Conservation (phyloP, 2,797 vertebrate species). For the Pagetopsis macropterus region DNA sequence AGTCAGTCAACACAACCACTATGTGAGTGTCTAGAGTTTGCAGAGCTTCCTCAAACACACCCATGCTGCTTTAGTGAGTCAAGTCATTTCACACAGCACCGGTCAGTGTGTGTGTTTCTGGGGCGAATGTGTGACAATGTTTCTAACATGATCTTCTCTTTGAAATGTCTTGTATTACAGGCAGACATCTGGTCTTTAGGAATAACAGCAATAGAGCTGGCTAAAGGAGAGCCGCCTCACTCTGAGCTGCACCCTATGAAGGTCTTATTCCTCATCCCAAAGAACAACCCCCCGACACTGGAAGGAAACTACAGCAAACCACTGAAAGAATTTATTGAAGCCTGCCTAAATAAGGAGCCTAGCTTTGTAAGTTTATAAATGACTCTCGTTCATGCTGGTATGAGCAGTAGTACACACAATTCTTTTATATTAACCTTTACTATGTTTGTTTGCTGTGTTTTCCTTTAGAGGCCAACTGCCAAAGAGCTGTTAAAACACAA, state of each 20-base stretch:
- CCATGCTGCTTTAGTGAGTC: constrained; percentile 5
- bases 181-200: constrained; percentile 99
- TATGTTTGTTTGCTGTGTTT: constrained; percentile 29
- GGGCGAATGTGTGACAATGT: not conserved
- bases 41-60: constrained; percentile 51
- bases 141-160: not conserved
- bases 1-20: constrained; percentile 42
- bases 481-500: constrained; percentile 98
- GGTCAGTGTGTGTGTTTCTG: constrained; percentile 10
- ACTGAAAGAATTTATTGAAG: constrained; percentile 97
- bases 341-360: constrained; percentile 98
- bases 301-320: constrained; percentile 97
- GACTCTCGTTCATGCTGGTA: not conserved
- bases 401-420: constrained; percentile 9
- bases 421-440: constrained; percentile 5
- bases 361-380: constrained; percentile 94
- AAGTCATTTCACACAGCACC: constrained; percentile 10
- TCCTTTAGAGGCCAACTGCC: constrained; percentile 92
- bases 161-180: constrained; percentile 77
- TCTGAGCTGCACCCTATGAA: constrained; percentile 99
- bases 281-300: constrained; percentile 97
- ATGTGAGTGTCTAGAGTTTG: constrained; percentile 22
- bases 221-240: constrained; percentile 96
- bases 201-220: constrained; percentile 97
- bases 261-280: constrained; percentile 98